phyloP scores from a whole-genome alignment of 2,113 vertebrate genomes.

The Apodemus sylvaticus region DNA sequence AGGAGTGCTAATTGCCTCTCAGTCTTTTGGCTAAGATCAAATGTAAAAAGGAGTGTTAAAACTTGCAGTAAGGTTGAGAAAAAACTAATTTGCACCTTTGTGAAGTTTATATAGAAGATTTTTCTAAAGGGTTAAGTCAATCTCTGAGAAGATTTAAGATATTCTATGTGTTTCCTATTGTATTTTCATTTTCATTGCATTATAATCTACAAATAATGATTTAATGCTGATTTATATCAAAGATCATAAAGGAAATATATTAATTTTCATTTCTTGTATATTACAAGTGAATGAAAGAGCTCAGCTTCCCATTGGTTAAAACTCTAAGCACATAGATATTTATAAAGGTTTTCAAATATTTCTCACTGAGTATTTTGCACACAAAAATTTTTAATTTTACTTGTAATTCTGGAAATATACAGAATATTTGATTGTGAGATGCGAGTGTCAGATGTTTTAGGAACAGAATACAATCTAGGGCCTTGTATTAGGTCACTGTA shows the following conservation, averaged over 20 bases:
- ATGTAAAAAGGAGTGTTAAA: not conserved
- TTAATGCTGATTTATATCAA: slow-evolving; percentile 18
- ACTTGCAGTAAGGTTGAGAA: not conserved
- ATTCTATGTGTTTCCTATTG: not conserved
- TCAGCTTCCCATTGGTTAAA: slow-evolving; percentile 46
- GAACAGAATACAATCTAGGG: not conserved
- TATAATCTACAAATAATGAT: slow-evolving; percentile 58
- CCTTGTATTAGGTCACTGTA: slow-evolving; percentile 42
- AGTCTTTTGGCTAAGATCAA: too few relatives aligned
- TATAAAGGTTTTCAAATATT: not conserved
- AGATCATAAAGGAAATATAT: slow-evolving; percentile 39
- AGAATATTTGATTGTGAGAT: slow-evolving; percentile 16
- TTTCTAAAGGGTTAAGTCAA: slow-evolving; percentile 26
- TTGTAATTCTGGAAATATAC: slow-evolving; percentile 11
- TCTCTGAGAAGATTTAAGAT: slow-evolving; percentile 41
- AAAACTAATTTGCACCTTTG: slow-evolving; percentile 9
- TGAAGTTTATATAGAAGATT: slow-evolving; percentile 13
- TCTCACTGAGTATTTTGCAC: slow-evolving; percentile 31
- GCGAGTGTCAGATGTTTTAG: not conserved
- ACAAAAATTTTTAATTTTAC: slow-evolving; percentile 45
- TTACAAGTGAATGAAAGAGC: slow-evolving; percentile 21
- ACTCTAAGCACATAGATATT: not conserved
- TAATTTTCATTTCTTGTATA: slow-evolving; percentile 43
- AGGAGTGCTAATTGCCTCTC: not conserved
- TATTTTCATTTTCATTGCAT: slow-evolving; percentile 55